Base-by-base conservation (phyloP, 2,113 vertebrate genomes). In the Ptyas mucosa region DNA sequence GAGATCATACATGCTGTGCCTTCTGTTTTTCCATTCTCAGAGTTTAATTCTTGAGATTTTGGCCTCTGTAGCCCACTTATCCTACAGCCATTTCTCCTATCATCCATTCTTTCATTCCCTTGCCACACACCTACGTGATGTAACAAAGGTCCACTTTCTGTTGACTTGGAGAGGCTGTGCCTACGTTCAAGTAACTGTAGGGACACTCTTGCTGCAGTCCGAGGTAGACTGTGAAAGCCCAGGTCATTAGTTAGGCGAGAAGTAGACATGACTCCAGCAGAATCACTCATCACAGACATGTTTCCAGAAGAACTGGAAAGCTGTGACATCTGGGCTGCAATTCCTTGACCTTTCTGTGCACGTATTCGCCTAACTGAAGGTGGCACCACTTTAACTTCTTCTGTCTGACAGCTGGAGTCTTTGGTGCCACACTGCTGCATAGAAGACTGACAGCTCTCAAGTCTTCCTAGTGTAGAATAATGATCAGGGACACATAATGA, bases 401-500 rank as follows among this genome's bases (percentile, higher is more conserved):
- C 99, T 0, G 99, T 99, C 98, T 99, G 99, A 97, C 99, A 99
- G 98, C 99, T 97, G 23, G 98, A 98, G 95, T 99, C 99, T 96
- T 98, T 98, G 90, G 98, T 99, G 64, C 97, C 98, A 0, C 97
- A 98, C 89, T 97, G 98, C 61, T 97, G 98, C 69, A 97, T 94
- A 0, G 96, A 94, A 11, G 97, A 97, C 95, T 93, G 97, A 51
- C 97, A 97, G 94, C 98, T 98, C 46, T 98, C 98, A 0, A 98
- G 97, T 95, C 98, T 97, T 91, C 98, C 98, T 94, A 99, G 95
- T 0, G 98, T 98, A 52, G 98, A 98, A 96, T 97, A 99, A 96
- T 98, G 98, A 90, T 99, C 99, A 0, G 99, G 98, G 95, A 98
- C 95, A 97, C 98, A 98, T 97, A 98, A 97, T 0, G 98, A 99